These are phyloP conservation scores for Nycteola revayana DNA, from an alignment of 2,888 invertebrate species.

Conservation along the genomic window DNA sequence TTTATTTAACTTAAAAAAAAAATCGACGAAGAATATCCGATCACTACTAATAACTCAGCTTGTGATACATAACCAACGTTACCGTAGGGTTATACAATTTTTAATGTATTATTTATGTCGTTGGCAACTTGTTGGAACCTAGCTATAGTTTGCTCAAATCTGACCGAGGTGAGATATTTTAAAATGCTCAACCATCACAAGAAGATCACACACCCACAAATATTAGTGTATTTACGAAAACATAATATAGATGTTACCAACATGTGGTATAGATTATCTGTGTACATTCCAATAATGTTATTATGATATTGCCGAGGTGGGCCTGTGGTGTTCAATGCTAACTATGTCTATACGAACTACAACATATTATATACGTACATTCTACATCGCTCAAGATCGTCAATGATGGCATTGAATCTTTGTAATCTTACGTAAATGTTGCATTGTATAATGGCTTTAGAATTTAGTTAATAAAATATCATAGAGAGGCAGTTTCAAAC, in stretches of 20 bases:
- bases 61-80: constrained; percentile 48
- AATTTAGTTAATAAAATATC: constrained; percentile 21
- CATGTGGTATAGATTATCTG: constrained; percentile 22
- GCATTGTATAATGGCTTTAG: constrained; percentile 20
- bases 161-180: constrained; percentile 5
- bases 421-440: constrained; percentile 13
- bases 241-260: constrained; percentile 21
- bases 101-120: constrained; percentile 20
- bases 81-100: constrained; percentile 40
- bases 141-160: constrained; percentile 19
- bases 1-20: no score
- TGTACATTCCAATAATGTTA: constrained; percentile 30
- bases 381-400: background rate
- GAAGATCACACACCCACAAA: constrained; percentile 38
- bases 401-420: constrained; percentile 6
- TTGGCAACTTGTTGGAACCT: constrained; percentile 10
- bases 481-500: constrained; percentile 6
- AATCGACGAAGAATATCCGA: no score
- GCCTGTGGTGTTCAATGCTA: constrained; percentile 13
- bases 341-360: background rate
- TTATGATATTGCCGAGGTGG: constrained; percentile 14
- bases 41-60: constrained; percentile 34
- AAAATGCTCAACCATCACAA: constrained; percentile 22
- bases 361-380: background rate
- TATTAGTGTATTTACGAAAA: constrained; percentile 8